phyloP scores from a whole-genome alignment of 2,797 vertebrate genomes.

The Enteromius afrohamiltoni region DNA sequence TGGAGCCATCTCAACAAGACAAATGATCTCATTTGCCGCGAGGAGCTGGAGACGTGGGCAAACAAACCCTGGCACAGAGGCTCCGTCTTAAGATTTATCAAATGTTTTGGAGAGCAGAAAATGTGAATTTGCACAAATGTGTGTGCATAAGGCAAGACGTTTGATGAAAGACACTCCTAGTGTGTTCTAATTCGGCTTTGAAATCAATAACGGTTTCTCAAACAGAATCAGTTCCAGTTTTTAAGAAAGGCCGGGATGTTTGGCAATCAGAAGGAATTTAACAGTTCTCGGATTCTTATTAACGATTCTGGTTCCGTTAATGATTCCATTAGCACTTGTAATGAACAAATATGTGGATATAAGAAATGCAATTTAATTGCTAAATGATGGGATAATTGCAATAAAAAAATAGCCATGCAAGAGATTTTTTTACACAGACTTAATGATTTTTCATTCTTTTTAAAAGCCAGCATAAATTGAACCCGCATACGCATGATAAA shows the following conservation, averaged over 20 bases:
- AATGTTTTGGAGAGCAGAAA: slow-evolving; percentile 16
- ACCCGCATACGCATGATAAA: background rate
- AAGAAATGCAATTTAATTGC: background rate
- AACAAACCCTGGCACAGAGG: slow-evolving; percentile 54
- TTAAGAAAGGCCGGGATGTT: background rate
- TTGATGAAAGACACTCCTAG: background rate
- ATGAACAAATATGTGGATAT: background rate
- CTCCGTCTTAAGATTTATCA: slow-evolving; percentile 45
- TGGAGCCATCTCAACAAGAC: slow-evolving; percentile 53
- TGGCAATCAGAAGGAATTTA: background rate
- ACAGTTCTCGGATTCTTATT: background rate
- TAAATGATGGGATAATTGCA: background rate
- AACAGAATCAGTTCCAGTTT: background rate
- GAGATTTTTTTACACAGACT: background rate
- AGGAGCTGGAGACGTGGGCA: slow-evolving; percentile 53
- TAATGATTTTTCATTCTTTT: background rate
- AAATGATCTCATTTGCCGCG: slow-evolving; percentile 61
- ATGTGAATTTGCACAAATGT: slow-evolving; percentile 35
- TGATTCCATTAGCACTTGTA: background rate
- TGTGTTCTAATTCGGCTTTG: background rate
- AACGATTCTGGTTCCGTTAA: background rate
- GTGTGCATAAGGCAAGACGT: background rate
- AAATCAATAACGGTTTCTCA: background rate
- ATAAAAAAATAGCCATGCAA: background rate
- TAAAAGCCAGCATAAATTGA: background rate